Base-by-base conservation (phyloP, 2,888 invertebrate genomes). In the Netelia virgata region DNA sequence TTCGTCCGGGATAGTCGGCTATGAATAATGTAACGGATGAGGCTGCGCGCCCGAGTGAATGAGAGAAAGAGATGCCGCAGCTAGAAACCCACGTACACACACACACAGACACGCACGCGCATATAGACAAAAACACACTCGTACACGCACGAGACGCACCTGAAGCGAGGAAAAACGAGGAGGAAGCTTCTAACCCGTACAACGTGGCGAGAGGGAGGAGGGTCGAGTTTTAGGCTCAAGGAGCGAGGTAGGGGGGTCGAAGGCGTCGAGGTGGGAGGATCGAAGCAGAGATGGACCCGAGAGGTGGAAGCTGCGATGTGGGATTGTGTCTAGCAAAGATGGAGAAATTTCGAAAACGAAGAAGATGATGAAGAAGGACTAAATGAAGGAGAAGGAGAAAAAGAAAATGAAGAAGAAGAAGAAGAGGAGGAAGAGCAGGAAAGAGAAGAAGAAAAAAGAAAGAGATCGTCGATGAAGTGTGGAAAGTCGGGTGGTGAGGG, bases 1-100 rank as follows among this genome's bases (percentile, higher is more conserved):
- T 63, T 63, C 74, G 80, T 76, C 81, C 78, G 82, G 77, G 50
- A 50, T 63, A 61, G 77, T 43, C 72, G 68, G 70, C 47, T 76
- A 85, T 86, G 86, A 83, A 86, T 85, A 82, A 87, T 79, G 83
- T 78, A 87, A 83, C 80, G 82, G 78, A 83, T 77, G 84, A 86
- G 74, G 82, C 82, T 83, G 78, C 55, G 69, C 66, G 20, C 43
- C 61, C n/a, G 59, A 73, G 84, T 75, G 83, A 84, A 85, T 70
- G 80, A 76, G 81, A 83, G 85, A 82, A 74, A 76, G 70, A 78
- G 77, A 84, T 69, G 83, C 74, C 69, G 50, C 36, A 18, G 63
- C 77, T 68, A 53, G 50, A 61, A 36, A 36, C 36, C 36, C 50
- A 73, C 61, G 20, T 77, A 61, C 18, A 36, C 74, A 50, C 20